A percentile compares a stretch with the other conserved stretches of the same genome.
phyloP scores from a whole-genome alignment of 2,113 vertebrate genomes.

The Lonchura striata region DNA sequence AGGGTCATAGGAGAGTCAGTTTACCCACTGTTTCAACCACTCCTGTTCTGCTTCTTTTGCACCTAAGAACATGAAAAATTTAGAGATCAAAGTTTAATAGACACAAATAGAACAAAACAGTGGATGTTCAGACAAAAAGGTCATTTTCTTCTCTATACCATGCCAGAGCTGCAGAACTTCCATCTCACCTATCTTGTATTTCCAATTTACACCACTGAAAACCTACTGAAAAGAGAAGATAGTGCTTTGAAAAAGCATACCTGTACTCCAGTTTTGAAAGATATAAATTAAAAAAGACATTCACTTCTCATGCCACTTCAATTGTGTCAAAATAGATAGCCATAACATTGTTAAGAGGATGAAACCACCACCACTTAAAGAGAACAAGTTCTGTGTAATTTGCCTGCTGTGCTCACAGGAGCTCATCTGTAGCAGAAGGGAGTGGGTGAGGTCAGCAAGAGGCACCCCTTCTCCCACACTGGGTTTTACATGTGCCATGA shows the following conservation, averaged over 20 bases:
- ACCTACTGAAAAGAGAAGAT: not conserved
- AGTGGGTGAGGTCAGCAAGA: not conserved
- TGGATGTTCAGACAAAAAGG: not conserved
- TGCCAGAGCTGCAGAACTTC: not conserved
- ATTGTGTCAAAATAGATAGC: not conserved
- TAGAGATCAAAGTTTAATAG: not conserved
- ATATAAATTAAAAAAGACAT: not conserved
- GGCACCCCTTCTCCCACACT: not conserved
- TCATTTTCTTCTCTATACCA: not conserved
- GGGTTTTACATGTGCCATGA: not conserved
- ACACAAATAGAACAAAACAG: not conserved
- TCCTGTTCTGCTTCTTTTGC: not conserved
- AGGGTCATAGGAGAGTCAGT: not conserved
- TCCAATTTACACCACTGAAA: not conserved
- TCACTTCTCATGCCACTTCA: not conserved
- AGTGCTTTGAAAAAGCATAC: not conserved
- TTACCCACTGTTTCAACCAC: not conserved
- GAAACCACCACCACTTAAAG: not conserved
- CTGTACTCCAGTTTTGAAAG: not conserved
- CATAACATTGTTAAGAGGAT: not conserved
- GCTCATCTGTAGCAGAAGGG: not conserved
- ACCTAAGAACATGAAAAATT: not conserved
- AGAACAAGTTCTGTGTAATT: not conserved
- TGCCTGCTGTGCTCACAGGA: not conserved
- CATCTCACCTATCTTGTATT: not conserved